phyloP scores from a whole-genome alignment of 2,797 vertebrate species.

The Naso thynnoides region DNA sequence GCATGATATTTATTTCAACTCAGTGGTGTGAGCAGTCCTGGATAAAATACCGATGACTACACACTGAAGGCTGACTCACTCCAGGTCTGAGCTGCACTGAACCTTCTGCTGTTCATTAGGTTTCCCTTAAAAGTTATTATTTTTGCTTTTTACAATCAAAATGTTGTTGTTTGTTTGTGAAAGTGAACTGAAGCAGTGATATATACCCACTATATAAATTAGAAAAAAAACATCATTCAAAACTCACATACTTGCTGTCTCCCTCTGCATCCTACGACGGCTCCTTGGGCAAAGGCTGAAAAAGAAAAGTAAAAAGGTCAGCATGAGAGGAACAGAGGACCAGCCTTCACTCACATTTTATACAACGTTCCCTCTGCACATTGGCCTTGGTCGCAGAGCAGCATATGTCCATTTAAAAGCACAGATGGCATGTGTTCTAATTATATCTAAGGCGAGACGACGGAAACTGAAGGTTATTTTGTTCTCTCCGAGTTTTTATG shows the following conservation, averaged over 20 bases:
- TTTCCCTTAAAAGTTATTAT: conserved; percentile 13
- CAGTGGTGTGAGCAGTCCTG: conserved; percentile 13
- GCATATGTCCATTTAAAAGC: conserved; percentile 73
- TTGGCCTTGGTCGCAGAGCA: conserved; percentile 53
- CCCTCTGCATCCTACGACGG: conserved; percentile 83
- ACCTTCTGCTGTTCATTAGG: conserved; percentile 13
- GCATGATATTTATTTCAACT: conserved; percentile 37
- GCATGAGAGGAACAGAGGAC: conserved; percentile 31
- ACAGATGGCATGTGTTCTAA: conserved; percentile 70
- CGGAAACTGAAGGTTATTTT: conserved; percentile 72
- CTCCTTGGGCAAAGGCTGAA: conserved; percentile 89
- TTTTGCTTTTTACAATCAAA: conserved; percentile 19
- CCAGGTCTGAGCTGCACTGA: conserved; percentile 18
- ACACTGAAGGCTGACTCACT: conserved; percentile 34
- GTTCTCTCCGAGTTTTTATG: conserved; percentile 59
- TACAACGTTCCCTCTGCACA: conserved; percentile 37
- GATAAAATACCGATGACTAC: conserved; percentile 35
- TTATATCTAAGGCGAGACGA: conserved; percentile 57
- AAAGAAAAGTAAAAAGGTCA: conserved; percentile 71
- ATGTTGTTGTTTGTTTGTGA: conserved; percentile 3
- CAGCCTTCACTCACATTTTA: conserved; percentile 35
- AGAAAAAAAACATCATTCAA: conserved; percentile 28
- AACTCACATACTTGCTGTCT: conserved; percentile 72
- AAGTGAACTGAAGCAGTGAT: conserved; percentile 17
- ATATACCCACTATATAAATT: conserved; percentile 19